Conservation (phyloP, 2,888 invertebrate genomes). For the Cylindroiulus punctatus region DNA sequence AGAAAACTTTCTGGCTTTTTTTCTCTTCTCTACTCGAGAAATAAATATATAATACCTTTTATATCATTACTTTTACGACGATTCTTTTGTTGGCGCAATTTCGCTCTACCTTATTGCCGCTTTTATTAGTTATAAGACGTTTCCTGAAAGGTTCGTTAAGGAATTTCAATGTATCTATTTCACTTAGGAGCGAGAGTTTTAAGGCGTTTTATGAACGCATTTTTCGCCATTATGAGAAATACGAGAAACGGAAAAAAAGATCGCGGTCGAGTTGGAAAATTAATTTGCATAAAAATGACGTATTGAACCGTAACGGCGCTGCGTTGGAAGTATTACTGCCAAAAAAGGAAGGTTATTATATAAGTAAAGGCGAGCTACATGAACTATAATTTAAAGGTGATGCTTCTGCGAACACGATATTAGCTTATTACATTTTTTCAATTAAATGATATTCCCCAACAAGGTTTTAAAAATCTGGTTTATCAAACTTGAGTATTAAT, state of each 20-base stretch:
- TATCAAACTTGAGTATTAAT: no score
- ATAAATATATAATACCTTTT: constrained; percentile 45
- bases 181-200: neutral
- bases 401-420: no score
- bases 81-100: constrained; percentile 39
- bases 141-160: constrained; percentile 45
- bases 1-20: constrained; percentile 7
- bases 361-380: neutral
- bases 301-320: constrained; percentile 8
- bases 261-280: neutral
- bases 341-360: no score
- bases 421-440: no score
- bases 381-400: neutral
- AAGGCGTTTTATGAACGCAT: constrained; percentile 19
- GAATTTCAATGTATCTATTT: constrained; percentile 47
- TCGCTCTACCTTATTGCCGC: constrained; percentile 45
- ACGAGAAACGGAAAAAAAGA: neutral
- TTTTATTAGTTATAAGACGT: constrained; percentile 47
- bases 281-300: constrained; percentile 11
- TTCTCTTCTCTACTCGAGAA: neutral
- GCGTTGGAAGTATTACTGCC: neutral
- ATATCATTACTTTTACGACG: constrained; percentile 43
- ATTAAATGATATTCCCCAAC: no score
- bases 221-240: neutral
- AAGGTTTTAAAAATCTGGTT: no score